Conservation (phyloP, 92 coral and sea anemone species). For the Parazoanthus darwini region DNA sequence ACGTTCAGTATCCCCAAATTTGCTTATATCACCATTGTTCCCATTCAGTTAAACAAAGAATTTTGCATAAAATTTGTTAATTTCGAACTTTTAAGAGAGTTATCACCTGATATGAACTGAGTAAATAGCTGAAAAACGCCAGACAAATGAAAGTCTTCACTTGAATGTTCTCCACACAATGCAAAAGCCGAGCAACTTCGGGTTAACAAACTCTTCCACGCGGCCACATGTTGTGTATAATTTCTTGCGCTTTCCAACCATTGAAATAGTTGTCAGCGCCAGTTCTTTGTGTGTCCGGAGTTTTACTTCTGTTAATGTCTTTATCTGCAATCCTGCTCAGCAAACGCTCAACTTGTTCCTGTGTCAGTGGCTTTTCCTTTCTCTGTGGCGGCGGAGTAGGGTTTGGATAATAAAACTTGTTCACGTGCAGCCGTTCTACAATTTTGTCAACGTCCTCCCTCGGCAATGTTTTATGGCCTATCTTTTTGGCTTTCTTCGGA, state of each 20-base stretch:
- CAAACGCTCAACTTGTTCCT: slow-evolving; percentile 54
- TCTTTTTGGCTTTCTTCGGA: slow-evolving; percentile 44
- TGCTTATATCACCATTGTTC: background rate
- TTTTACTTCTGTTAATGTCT: slow-evolving; percentile 63
- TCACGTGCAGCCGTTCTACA: slow-evolving; percentile 70
- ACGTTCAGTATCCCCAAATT: too few species aligned
- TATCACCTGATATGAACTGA: background rate
- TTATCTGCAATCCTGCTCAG: slow-evolving; percentile 81
- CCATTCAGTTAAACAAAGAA: background rate
- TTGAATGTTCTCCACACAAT: background rate
- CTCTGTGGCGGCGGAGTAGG: slow-evolving; percentile 14
- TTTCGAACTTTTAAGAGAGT: too few species aligned
- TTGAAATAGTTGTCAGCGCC: slow-evolving; percentile 76
- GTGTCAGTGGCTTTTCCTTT: slow-evolving; percentile 46
- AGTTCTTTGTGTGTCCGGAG: slow-evolving; percentile 82
- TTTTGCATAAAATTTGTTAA: background rate
- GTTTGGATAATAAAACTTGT: slow-evolving; percentile 47
- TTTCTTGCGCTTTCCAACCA: slow-evolving; percentile 59
- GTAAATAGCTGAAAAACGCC: background rate
- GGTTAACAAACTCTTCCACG: background rate
- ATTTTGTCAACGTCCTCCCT: slow-evolving; percentile 63
- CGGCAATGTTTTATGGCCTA: slow-evolving; percentile 58
- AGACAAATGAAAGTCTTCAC: background rate
- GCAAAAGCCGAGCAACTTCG: background rate
- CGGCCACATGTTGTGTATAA: slow-evolving; percentile 32